Evolutionary conservation across 1,140 invertebrate genomes (phyloP), one percentile per base, ranked within the genome.

Genomic region (Drosophila orena): DNA sequence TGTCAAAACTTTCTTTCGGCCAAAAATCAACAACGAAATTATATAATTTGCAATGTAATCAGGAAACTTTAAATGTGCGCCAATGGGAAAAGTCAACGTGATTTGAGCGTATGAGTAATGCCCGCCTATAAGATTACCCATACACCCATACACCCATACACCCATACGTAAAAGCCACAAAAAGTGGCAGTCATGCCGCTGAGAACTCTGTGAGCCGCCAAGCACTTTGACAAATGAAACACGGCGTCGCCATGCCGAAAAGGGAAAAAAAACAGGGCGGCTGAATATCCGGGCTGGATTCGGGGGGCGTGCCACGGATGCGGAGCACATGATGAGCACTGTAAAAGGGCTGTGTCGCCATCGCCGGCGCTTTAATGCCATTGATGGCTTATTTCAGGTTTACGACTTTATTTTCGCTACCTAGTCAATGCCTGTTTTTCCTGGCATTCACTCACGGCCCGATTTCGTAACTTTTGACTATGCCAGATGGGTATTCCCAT

Each of bases 1-100:
- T 65, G 58, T 44, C 55, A 69, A 79, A 52, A 53, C 79, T 73
- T 76, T 66, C 43, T 52, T 53, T 53, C 72, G 59, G 64, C 64
- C 65, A 65, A 84, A 84, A 89, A 78, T 84, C 77, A 89, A 89
- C 84, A 80, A 77, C 77, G 77, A 78, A 89, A 89, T 89, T 89
- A 89, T 89, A 89, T 89, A 89, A 89, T 89, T 89, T 89, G 84
- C 84, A 71, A 83, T 89, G 85, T 89, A 89, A 89, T 89, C 84
- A 84, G 77, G 68, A 84, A 89, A 89, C 84, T 89, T 89, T 84
- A 89, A 89, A 89, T 78, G 84, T 64, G 60, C 15, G 43, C 17
- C 38, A 20, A 1, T 3, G 24, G 50, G 4, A 14, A 12, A 55
- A 57, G 44, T 17, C 49, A 38, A 20, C 54, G 65, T 77, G 80